phyloP scores from a whole-genome alignment of 2,888 invertebrate species.

The Tuta absoluta region DNA sequence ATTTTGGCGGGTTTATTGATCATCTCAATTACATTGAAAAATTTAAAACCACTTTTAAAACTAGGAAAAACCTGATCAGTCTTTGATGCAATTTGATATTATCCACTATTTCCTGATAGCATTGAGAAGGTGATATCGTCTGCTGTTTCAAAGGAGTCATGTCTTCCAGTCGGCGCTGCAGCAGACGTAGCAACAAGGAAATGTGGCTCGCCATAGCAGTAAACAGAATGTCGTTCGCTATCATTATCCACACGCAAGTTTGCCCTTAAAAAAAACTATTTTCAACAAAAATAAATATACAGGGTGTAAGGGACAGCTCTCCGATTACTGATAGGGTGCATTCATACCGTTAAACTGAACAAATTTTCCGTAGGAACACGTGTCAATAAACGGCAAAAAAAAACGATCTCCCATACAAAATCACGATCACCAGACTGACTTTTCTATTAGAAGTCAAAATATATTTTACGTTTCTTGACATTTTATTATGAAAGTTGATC shows the following conservation, averaged over 20 bases:
- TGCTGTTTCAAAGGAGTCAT: constrained; percentile 46
- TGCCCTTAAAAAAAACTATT: constrained; percentile 53
- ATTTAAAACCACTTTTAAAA: too few relatives aligned
- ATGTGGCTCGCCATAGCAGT: constrained; percentile 74
- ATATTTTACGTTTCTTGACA: too few relatives aligned
- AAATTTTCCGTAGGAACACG: too few relatives aligned
- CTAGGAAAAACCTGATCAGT: constrained; percentile 55
- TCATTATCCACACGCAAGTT: constrained; percentile 71
- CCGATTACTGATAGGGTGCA: too few relatives aligned
- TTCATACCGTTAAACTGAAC: too few relatives aligned
- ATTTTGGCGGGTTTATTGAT: too few relatives aligned
- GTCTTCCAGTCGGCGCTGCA: constrained; percentile 58
- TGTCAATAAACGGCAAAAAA: too few relatives aligned
- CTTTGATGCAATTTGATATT: constrained; percentile 71
- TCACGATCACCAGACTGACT: too few relatives aligned
- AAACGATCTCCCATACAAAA: too few relatives aligned
- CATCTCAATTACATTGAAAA: too few relatives aligned
- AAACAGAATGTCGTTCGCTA: constrained; percentile 67
- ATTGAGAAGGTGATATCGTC: constrained; percentile 45
- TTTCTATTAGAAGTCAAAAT: background rate
- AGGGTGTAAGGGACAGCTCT: too few relatives aligned
- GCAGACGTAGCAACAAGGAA: constrained; percentile 57
- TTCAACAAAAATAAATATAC: background rate
- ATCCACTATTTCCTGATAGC: constrained; percentile 58
- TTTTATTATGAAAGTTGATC: too few relatives aligned